A percentile compares a stretch with the other conserved stretches of the same genome.
Evolutionary conservation across 2,113 vertebrate genomes (phyloP).

Genomic region (Boleophthalmus pectinirostris): DNA sequence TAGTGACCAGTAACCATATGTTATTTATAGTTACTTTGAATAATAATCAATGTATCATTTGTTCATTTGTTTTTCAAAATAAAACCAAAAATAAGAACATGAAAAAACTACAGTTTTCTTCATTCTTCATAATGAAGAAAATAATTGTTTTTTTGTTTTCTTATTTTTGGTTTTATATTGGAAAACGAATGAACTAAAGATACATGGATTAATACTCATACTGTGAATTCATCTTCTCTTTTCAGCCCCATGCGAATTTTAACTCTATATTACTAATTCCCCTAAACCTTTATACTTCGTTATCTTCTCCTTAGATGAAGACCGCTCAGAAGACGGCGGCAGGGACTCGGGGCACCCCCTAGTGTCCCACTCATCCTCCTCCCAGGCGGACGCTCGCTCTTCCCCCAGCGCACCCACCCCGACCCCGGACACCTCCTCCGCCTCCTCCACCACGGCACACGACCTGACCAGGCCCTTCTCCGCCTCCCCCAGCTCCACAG

Average conservation of each 20-base stretch:
- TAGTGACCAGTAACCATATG: not conserved
- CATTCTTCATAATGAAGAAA: no score
- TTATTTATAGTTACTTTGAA: not conserved
- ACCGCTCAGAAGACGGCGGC: slow-evolving; percentile 82
- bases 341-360: slow-evolving; percentile 80
- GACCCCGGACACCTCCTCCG: slow-evolving; percentile 60
- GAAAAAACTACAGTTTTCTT: no score
- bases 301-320: slow-evolving; percentile 79
- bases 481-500: slow-evolving; percentile 79
- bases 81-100: no score
- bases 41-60: no score
- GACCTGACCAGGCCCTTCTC: slow-evolving; percentile 84
- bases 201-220: no score
- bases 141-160: no score
- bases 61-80: no score
- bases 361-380: slow-evolving; percentile 82
- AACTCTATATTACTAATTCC: not conserved
- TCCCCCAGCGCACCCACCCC: slow-evolving; percentile 78
- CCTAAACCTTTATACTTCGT: not conserved
- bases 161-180: no score
- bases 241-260: not conserved
- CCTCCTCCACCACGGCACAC: slow-evolving; percentile 56
- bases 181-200: no score
- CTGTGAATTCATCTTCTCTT: not conserved
- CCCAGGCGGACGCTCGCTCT: slow-evolving; percentile 75